phyloP scores from a whole-genome alignment of 1,140 invertebrate species.

The Oncopodura yosiiana region DNA sequence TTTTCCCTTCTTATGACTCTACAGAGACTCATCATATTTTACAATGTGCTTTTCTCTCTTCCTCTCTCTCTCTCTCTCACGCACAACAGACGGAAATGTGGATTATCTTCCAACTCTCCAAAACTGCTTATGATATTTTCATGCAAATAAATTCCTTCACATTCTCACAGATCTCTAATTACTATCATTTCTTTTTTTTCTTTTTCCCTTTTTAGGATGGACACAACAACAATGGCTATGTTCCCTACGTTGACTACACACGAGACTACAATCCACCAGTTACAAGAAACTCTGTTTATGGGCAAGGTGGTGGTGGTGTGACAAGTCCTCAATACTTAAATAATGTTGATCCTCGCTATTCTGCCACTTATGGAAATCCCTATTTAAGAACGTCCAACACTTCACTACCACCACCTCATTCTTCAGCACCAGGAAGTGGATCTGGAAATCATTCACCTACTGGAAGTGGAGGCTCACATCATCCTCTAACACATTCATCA shows the following conservation, averaged over 20 bases:
- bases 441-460: constrained; percentile 4
- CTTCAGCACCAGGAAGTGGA: constrained; percentile 16
- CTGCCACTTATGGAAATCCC: constrained; percentile 78
- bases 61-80: too few species aligned
- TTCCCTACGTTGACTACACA: constrained; percentile 75
- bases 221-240: constrained; percentile 76
- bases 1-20: too few species aligned
- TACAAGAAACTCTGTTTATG: constrained; percentile 35
- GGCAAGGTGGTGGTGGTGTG: constrained; percentile 38
- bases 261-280: constrained; percentile 66
- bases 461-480: constrained; percentile 11
- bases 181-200: neutral
- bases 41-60: too few species aligned
- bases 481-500: constrained; percentile 15
- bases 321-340: constrained; percentile 45
- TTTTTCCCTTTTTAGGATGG: constrained; percentile 54
- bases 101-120: too few species aligned
- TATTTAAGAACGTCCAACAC: constrained; percentile 56
- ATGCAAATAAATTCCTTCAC: too few species aligned
- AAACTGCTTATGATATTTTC: too few species aligned
- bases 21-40: too few species aligned
- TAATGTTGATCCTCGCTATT: constrained; percentile 71
- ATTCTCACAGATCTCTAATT: constrained; percentile 2
- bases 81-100: too few species aligned
- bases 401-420: constrained; percentile 42